Evolutionary conservation across 1,140 invertebrate genomes (phyloP).

Genomic region (Trissolcus basalis): DNA sequence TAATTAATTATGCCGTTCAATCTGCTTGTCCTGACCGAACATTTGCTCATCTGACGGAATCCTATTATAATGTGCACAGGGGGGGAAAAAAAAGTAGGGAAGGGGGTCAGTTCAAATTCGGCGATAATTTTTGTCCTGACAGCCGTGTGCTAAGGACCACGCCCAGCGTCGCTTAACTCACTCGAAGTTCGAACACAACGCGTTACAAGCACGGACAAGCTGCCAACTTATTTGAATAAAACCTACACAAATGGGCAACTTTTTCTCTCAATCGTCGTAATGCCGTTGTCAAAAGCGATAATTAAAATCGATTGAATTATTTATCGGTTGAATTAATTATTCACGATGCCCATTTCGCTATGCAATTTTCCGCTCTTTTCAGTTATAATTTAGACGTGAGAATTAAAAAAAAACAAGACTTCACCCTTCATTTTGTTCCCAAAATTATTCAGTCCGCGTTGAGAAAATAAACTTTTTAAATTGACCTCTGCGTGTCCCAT

Average conservation of each 20-base stretch:
- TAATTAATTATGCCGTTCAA: slow-evolving; percentile 16
- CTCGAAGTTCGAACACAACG: slow-evolving; percentile 19
- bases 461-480: not conserved
- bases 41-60: not conserved
- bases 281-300: no score
- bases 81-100: slow-evolving; percentile 3
- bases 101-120: slow-evolving; percentile 20
- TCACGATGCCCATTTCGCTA: no score
- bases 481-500: not conserved
- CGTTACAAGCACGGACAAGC: slow-evolving; percentile 33
- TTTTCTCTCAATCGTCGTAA: not conserved
- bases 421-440: no score
- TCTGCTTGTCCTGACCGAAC: not conserved
- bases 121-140: slow-evolving; percentile 32
- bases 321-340: no score
- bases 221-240: slow-evolving; percentile 38
- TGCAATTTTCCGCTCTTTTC: not conserved
- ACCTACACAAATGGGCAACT: not conserved
- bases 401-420: not conserved
- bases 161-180: slow-evolving; percentile 30
- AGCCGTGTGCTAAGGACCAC: slow-evolving; percentile 29
- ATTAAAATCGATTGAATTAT: no score
- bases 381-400: not conserved
- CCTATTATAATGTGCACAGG: not conserved
- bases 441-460: no score